Percentiles rank a stretch among this genome's conserved stretches.
phyloP scores from a whole-genome alignment of 2,888 invertebrate genomes.

The Leptinotarsa peninsularis region DNA sequence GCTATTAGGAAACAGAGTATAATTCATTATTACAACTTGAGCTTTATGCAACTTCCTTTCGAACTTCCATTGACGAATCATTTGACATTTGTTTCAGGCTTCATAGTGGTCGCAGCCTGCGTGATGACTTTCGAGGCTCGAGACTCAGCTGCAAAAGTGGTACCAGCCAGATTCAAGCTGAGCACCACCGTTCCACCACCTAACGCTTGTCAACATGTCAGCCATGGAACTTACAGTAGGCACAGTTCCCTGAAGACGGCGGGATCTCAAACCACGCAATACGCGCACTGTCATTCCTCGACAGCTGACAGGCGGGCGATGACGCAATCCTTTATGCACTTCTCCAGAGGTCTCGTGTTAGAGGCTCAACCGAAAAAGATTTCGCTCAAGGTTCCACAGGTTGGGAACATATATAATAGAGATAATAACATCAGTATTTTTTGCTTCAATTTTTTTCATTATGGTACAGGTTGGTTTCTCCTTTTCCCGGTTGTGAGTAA shows the following conservation, averaged over 20 bases:
- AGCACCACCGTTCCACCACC: conserved; percentile 57
- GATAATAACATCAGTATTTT: no score
- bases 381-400: conserved; percentile 59
- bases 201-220: conserved; percentile 39
- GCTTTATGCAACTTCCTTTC: no score
- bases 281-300: conserved; percentile 41
- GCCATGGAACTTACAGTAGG: conserved; percentile 45
- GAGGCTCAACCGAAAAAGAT: conserved; percentile 56
- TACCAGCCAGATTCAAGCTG: conserved; percentile 78
- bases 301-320: conserved; percentile 60
- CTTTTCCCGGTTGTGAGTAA: no score
- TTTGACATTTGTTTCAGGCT: conserved; percentile 71
- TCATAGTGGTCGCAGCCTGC: conserved; percentile 96
- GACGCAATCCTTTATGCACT: conserved; percentile 68
- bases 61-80: not conserved
- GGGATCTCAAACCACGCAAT: conserved; percentile 54
- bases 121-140: conserved; percentile 99
- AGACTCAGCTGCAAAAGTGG: conserved; percentile 92
- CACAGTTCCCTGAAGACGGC: conserved; percentile 62
- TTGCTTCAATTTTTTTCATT: no score
- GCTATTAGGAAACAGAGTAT: no score
- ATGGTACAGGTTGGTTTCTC: no score
- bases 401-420: conserved; percentile 23
- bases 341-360: conserved; percentile 66
- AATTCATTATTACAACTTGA: no score